Evolutionary conservation across 2,888 invertebrate genomes (phyloP), one percentile per base, ranked within the genome.

Genomic region (Drosophila conformis): DNA sequence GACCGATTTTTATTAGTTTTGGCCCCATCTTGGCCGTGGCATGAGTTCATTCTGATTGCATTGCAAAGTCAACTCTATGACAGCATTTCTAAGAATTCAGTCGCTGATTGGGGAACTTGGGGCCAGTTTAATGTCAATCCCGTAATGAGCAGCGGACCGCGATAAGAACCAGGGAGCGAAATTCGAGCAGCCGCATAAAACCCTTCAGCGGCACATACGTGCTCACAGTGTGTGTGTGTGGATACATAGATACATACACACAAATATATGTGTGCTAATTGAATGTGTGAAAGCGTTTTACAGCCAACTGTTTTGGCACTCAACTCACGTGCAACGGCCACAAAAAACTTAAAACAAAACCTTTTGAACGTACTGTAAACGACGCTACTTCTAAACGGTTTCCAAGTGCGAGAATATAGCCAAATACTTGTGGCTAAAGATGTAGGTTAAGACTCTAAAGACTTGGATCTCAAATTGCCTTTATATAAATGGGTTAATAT

Each of bases 251-350:
- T 11, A 21, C 2, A 25, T 10, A 18, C 38, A 38, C 8, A 38
- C 4, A n/a, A 4, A 38, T 4, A n/a, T n/a, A 3, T 58, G 60
- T 67, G 73, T 82, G 80, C 73, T 80, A 85, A 87, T 82, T 82
- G 80, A 69, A 66, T 70, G 80, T 85, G 86, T 77, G 83, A 87
- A 83, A 83, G 86, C 88, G 73, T 77, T 82, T 80, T 65, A 72
- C 49, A 54, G 33, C 56, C 63, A 73, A 56, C 51, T 61, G 27
- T 71, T 76, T 74, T 66, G 70, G 72, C 72, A 80, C 33, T 62
- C 71, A 72, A 40, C 63, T 80, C 78, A 78, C 78, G 78, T 77
- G 76, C 80, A 76, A 51, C 42, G 60, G 42, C 46, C 49, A 33
- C 35, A 31, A 51, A 75, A 2, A 38, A 38, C 38, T 18, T 33